Conservation (phyloP, 2,888 invertebrate species). For the Carabus problematicus region DNA sequence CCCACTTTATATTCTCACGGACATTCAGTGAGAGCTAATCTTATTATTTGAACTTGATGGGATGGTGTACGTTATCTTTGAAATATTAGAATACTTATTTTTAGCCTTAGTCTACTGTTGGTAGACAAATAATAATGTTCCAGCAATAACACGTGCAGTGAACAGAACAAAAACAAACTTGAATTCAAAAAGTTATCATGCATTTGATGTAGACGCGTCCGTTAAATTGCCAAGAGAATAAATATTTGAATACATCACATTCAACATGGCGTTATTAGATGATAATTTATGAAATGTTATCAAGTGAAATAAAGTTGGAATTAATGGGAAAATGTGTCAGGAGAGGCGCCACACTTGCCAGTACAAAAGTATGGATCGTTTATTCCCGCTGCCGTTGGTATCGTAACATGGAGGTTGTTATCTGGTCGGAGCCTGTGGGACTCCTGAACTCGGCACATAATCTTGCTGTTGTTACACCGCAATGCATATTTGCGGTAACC, state of each 20-base stretch:
- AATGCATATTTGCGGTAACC: slow-evolving; percentile 28
- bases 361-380: too few species aligned
- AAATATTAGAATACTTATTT: slow-evolving; percentile 11
- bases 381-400: neutral
- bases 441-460: slow-evolving; percentile 22
- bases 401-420: too few species aligned
- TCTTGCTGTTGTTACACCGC: slow-evolving; percentile 25
- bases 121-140: slow-evolving; percentile 27
- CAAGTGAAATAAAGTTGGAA: slow-evolving; percentile 19
- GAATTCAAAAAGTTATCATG: slow-evolving; percentile 15
- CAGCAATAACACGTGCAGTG: slow-evolving; percentile 32
- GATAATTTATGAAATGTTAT: slow-evolving; percentile 22
- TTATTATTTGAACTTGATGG: too few species aligned
- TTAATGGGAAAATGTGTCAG: slow-evolving; percentile 29
- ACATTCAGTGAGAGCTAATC: too few species aligned
- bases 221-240: neutral
- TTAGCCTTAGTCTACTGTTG: slow-evolving; percentile 14
- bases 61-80: too few species aligned
- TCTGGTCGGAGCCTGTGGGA: neutral
- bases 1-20: too few species aligned
- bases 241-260: neutral
- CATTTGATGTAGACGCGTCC: neutral
- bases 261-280: slow-evolving; percentile 18
- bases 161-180: slow-evolving; percentile 19
- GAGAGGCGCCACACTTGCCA: slow-evolving; percentile 20